These are phyloP conservation scores for Polyodon spathula DNA, from an alignment of 2,113 vertebrate species.

Conservation along the genomic window DNA sequence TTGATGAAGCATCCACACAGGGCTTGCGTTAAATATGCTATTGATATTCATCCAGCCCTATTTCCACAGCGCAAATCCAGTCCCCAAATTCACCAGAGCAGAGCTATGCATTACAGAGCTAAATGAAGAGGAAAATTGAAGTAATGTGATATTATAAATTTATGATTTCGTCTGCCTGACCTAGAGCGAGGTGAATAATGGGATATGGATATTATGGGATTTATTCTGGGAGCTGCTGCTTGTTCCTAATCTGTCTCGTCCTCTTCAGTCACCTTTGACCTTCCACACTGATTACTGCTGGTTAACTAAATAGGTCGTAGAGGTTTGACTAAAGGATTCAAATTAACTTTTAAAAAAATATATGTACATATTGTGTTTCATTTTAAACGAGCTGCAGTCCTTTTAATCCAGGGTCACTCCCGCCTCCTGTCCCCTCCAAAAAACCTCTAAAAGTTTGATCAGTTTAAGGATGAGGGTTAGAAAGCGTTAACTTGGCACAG, in stretches of 20 bases:
- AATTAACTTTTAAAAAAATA: too few relatives aligned
- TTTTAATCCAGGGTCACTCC: too few relatives aligned
- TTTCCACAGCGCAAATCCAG: slow-evolving; percentile 37
- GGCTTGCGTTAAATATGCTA: slow-evolving; percentile 53
- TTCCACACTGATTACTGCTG: background rate
- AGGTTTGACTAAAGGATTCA: background rate
- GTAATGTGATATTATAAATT: slow-evolving; percentile 98
- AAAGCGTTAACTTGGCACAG: slow-evolving; percentile 56
- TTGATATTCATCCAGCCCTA: slow-evolving; percentile 67
- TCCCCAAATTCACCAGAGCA: slow-evolving; percentile 68
- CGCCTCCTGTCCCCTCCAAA: too few relatives aligned
- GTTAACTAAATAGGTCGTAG: background rate
- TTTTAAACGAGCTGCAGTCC: too few relatives aligned
- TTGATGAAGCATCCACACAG: slow-evolving; percentile 52
- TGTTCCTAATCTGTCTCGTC: slow-evolving; percentile 1
- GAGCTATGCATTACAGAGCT: slow-evolving; percentile 78
- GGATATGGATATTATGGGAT: slow-evolving; percentile 51
- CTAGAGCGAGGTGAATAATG: slow-evolving; percentile 60
- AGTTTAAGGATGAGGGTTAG: slow-evolving; percentile 31
- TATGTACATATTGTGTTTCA: too few relatives aligned
- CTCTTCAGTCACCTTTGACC: background rate
- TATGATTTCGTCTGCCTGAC: slow-evolving; percentile 84
- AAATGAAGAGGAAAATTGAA: slow-evolving; percentile 99
- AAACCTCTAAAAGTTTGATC: background rate
- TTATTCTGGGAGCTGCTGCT: slow-evolving; percentile 43